These are phyloP conservation scores for Nyctibius bracteatus DNA, from an alignment of 2,113 vertebrate genomes.

Conservation along the genomic window DNA sequence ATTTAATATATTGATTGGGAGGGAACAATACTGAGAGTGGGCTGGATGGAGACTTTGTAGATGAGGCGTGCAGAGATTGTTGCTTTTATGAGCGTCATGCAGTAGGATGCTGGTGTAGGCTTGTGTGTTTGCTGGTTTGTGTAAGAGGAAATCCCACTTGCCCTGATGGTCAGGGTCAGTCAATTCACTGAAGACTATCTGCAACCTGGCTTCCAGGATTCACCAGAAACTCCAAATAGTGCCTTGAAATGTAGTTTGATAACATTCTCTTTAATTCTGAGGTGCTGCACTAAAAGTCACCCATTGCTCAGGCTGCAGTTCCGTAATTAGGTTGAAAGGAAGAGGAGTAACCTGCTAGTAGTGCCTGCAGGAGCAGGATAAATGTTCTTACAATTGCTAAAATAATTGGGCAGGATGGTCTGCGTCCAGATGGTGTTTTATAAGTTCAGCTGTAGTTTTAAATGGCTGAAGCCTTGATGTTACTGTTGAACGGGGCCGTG, in stretches of 20 bases:
- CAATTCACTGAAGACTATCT: not conserved
- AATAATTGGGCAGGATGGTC: not conserved
- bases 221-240: not conserved
- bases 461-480: not conserved
- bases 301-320: fast-evolving
- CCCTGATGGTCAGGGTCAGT: no score
- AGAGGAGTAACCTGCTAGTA: not conserved
- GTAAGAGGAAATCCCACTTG: not conserved
- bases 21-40: not conserved
- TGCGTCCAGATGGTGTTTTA: not conserved
- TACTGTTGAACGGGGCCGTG: fast-evolving
- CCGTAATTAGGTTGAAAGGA: not conserved
- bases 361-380: not conserved
- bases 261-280: not conserved
- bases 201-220: not conserved
- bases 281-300: not conserved
- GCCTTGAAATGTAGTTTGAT: not conserved
- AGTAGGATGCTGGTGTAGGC: not conserved
- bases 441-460: not conserved
- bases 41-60: not conserved
- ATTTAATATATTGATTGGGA: conserved; percentile 15
- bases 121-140: not conserved
- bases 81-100: fast-evolving
- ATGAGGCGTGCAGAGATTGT: not conserved
- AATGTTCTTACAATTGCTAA: not conserved